These are phyloP conservation scores for Andricus quercusramuli DNA, from an alignment of 2,888 invertebrate species.

Conservation along the genomic window DNA sequence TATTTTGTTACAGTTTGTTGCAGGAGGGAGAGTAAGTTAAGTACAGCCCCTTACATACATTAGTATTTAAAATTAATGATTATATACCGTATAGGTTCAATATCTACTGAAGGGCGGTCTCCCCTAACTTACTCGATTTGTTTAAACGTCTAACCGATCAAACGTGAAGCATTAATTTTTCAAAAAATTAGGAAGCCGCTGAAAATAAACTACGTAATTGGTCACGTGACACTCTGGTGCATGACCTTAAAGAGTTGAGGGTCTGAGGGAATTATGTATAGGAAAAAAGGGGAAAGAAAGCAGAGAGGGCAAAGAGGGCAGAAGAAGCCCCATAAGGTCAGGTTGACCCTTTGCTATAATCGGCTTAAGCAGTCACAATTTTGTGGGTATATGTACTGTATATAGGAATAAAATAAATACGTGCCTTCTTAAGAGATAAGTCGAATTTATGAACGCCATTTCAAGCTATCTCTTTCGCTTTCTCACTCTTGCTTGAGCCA, in stretches of 20 bases:
- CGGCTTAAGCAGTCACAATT: constrained; percentile 75
- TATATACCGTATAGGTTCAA: too few species aligned
- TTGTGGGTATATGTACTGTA: constrained; percentile 60
- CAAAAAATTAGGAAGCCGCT: too few species aligned
- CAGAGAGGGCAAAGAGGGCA: constrained; percentile 52
- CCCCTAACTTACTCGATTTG: too few species aligned
- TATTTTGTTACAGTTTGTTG: too few species aligned
- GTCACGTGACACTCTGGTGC: too few species aligned
- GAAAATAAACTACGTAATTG: too few species aligned
- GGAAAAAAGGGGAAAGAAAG: constrained; percentile 48
- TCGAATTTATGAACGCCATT: constrained; percentile 71
- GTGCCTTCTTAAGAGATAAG: constrained; percentile 64
- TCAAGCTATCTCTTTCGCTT: constrained; percentile 50
- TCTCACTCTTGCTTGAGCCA: constrained; percentile 39
- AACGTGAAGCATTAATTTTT: too few species aligned
- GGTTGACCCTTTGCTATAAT: constrained; percentile 71
- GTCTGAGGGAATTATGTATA: constrained; percentile 8
- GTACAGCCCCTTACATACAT: too few species aligned
- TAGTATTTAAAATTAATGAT: too few species aligned
- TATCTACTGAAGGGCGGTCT: too few species aligned
- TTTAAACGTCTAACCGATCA: too few species aligned
- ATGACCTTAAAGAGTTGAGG: background rate
- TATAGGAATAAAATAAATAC: constrained; percentile 52
- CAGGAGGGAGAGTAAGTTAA: too few species aligned
- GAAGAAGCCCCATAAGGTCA: constrained; percentile 71